These are phyloP conservation scores for Rhorus exstirpatorius DNA, from an alignment of 2,888 invertebrate species.

Conservation along the genomic window DNA sequence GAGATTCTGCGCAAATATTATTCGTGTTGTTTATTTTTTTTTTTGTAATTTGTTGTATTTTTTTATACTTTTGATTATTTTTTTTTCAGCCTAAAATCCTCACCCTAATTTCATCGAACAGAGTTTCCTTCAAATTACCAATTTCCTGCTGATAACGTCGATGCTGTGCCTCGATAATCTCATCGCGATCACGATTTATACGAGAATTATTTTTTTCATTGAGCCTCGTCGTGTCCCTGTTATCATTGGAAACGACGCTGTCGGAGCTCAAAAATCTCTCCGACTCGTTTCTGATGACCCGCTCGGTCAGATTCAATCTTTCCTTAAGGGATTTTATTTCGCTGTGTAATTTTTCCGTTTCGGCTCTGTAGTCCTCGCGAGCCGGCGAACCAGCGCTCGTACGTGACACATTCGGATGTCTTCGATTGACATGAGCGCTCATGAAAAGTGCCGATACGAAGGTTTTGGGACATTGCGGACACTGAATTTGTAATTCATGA, in stretches of 20 bases:
- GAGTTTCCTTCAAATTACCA: conserved; percentile 77
- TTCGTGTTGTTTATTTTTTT: background rate
- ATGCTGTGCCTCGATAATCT: conserved; percentile 78
- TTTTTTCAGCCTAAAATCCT: no score
- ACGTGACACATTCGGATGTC: conserved; percentile 86
- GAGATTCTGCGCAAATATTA: conserved; percentile 74
- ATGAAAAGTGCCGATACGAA: conserved; percentile 90
- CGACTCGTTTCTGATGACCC: conserved; percentile 86
- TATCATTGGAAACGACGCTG: conserved; percentile 78
- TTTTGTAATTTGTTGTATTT: no score
- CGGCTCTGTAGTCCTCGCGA: conserved; percentile 86
- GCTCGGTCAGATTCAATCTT: conserved; percentile 88
- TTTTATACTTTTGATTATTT: no score
- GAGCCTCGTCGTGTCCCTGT: conserved; percentile 64
- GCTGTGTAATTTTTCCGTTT: conserved; percentile 89
- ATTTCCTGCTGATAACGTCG: conserved; percentile 80
- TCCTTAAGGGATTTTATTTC: conserved; percentile 90
- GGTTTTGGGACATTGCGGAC: conserved; percentile 90
- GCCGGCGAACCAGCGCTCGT: conserved; percentile 74
- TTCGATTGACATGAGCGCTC: conserved; percentile 88
- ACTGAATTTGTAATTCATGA: conserved; percentile 85
- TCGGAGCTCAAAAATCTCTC: conserved; percentile 72
- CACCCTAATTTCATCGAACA: conserved; percentile 83
- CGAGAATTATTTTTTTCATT: conserved; percentile 80
- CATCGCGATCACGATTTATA: conserved; percentile 84